Conservation (phyloP, 2,888 invertebrate species). For the Phasia obesa region DNA sequence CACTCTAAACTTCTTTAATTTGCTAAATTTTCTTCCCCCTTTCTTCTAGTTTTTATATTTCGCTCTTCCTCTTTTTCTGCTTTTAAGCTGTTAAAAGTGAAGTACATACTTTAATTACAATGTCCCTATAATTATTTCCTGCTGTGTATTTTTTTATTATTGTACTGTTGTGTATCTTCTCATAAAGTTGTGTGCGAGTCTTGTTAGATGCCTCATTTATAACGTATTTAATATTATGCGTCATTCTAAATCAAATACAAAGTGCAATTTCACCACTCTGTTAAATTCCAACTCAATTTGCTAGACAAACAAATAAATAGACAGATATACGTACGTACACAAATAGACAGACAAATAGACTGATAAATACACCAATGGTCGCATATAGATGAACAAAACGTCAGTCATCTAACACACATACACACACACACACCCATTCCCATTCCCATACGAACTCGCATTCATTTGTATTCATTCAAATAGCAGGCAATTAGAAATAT, state of each 20-base stretch:
- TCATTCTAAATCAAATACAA: conserved; percentile 69
- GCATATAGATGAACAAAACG: conserved; percentile 16
- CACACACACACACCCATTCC: not conserved
- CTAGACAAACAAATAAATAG: conserved; percentile 27
- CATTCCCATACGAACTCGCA: too few species aligned
- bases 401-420: not conserved
- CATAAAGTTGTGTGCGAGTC: conserved; percentile 25
- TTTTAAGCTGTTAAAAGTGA: too few species aligned
- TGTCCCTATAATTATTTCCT: conserved; percentile 25
- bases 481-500: conserved; percentile 26
- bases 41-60: too few species aligned
- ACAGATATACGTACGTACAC: not conserved
- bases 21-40: too few species aligned
- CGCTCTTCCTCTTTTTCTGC: too few species aligned
- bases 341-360: conserved; percentile 19
- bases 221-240: conserved; percentile 61
- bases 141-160: not conserved
- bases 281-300: conserved; percentile 27
- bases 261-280: conserved; percentile 67
- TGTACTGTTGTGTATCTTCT: conserved; percentile 50
- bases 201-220: conserved; percentile 52
- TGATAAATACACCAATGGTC: conserved; percentile 19
- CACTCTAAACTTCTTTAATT: too few species aligned
- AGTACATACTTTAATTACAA: too few species aligned
- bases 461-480: not conserved